phyloP scores from a whole-genome alignment of 30 jellyfish, hydroid and myxozoan species.

The Pelagia noctiluca region DNA sequence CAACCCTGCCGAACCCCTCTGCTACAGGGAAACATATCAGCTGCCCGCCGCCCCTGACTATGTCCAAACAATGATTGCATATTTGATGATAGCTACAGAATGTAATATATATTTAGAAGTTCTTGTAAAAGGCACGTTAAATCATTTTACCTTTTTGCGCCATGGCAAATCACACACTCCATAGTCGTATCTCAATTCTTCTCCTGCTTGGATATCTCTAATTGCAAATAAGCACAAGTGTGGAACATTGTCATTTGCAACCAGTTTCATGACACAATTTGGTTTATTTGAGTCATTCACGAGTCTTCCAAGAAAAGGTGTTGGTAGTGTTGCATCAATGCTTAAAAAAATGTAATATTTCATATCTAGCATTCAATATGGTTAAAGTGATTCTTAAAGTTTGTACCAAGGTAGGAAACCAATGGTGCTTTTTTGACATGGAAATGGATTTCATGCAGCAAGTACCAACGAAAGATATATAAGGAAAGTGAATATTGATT shows the following conservation, averaged over 20 bases:
- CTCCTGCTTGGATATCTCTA: conserved; percentile 1
- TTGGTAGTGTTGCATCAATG: conserved; percentile 33
- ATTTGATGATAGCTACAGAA: background rate
- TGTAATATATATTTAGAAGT: background rate
- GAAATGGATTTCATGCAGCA: conserved; percentile 1
- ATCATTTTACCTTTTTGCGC: conserved; percentile 10
- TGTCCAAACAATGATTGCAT: conserved; percentile 1
- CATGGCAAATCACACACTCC: conserved; percentile 26
- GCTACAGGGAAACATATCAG: no score
- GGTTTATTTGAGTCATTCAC: conserved; percentile 16
- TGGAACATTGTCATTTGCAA: background rate
- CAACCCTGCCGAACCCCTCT: no score
- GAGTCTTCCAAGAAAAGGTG: conserved; percentile 1
- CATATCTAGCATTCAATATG: background rate
- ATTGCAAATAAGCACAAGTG: conserved; percentile 22
- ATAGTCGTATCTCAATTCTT: conserved; percentile 17
- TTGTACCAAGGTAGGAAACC: conserved; percentile 2
- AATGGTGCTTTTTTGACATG: background rate
- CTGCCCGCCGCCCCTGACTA: no score
- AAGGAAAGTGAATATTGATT: background rate
- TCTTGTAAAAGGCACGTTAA: background rate
- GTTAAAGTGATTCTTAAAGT: background rate
- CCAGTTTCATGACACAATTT: conserved; percentile 19
- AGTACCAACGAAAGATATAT: background rate
- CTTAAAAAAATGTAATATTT: background rate